These are phyloP conservation scores for Antedon bifida DNA, from an alignment of 35 echinoderm and acorn worm species.

Conservation along the genomic window DNA sequence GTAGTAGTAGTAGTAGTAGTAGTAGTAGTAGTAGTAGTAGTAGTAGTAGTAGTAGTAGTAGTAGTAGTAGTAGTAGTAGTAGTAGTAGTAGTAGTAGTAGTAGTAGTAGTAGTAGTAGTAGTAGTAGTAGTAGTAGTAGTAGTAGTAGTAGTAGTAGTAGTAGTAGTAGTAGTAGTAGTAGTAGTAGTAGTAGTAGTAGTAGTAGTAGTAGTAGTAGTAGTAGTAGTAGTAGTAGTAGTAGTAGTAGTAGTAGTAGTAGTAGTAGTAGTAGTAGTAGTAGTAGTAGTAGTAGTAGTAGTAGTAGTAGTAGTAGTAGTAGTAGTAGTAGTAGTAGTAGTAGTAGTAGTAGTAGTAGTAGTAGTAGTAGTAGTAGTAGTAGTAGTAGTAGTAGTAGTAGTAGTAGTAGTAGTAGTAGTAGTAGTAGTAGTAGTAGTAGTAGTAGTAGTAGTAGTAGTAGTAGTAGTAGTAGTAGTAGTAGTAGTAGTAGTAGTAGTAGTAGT, in stretches of 20 bases:
- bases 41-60: neutral
- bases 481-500: neutral
- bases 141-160: neutral
- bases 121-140: neutral
- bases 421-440: neutral
- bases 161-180: neutral
- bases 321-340: neutral
- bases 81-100: neutral
- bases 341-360: neutral
- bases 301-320: neutral
- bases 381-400: neutral
- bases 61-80: neutral
- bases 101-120: neutral
- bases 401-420: neutral
- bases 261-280: neutral
- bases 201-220: neutral
- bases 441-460: neutral
- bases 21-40: neutral
- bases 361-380: neutral
- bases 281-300: neutral
- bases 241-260: neutral
- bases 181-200: neutral
- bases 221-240: neutral
- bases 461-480: neutral
- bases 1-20: neutral